Percentiles rank a stretch among this genome's conserved stretches.
phyloP scores from a whole-genome alignment of 2,113 vertebrate genomes.

The Enhydra lutris region DNA sequence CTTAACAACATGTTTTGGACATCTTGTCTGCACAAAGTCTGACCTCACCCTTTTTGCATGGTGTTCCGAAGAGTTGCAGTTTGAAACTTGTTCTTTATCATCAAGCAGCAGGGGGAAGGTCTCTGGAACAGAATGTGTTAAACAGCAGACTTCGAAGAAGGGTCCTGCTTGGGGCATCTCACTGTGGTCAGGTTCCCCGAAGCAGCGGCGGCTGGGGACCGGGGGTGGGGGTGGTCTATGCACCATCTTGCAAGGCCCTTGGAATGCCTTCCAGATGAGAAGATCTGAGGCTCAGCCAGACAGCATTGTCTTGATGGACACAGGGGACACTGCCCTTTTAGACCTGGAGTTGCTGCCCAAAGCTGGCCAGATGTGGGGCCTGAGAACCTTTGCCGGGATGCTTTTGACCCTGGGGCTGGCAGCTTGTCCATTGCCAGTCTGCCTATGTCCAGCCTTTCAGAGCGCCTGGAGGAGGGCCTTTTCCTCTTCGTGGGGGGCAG shows the following conservation, averaged over 20 bases:
- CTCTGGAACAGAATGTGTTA: background rate
- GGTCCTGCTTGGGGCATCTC: background rate
- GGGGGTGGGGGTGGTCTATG: too few species aligned
- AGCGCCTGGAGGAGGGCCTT: background rate
- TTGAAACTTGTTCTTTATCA: background rate
- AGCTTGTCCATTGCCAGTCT: background rate
- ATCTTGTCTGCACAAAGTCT: background rate
- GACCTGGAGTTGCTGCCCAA: background rate
- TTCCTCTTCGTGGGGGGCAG: background rate
- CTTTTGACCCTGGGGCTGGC: background rate
- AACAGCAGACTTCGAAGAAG: background rate
- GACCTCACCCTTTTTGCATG: background rate
- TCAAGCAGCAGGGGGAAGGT: background rate
- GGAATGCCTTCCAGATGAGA: background rate
- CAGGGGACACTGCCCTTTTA: background rate
- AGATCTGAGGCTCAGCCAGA: background rate
- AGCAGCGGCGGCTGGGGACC: too few species aligned
- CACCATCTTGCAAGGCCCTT: background rate
- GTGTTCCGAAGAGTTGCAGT: background rate
- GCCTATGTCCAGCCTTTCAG: background rate
- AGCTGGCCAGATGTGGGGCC: background rate
- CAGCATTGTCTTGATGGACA: accelerated
- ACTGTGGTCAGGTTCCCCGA: background rate
- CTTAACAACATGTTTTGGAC: background rate
- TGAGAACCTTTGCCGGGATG: background rate